A percentile compares a stretch with the other conserved stretches of the same genome.
Conservation (phyloP, 2,113 vertebrate species). For the Dolichallabes microphthalmus region DNA sequence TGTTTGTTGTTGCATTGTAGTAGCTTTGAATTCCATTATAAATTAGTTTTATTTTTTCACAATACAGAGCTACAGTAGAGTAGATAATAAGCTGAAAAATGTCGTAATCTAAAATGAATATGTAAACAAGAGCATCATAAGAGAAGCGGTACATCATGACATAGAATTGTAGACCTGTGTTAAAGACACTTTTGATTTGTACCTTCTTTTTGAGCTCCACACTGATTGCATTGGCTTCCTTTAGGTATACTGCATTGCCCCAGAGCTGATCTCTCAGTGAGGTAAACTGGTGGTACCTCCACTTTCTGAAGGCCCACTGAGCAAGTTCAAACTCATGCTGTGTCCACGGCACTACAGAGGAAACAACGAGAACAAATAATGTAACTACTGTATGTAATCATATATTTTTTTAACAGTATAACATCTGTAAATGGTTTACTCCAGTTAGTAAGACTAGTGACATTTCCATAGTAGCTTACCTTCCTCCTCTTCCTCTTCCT, state of each 20-base stretch:
- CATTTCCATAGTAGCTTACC: constrained; percentile 61
- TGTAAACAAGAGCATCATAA: neutral
- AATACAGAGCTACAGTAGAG: neutral
- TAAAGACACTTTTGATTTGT: constrained; percentile 21
- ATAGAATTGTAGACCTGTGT: neutral
- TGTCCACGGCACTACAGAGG: constrained; percentile 85
- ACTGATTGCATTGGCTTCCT: constrained; percentile 97
- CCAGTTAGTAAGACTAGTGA: neutral
- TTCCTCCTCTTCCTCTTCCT: constrained; percentile 85
- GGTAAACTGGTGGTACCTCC: constrained; percentile 97
- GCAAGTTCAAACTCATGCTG: constrained; percentile 91
- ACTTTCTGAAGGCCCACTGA: constrained; percentile 97
- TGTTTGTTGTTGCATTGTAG: neutral
- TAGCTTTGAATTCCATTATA: neutral
- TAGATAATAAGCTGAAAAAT: neutral
- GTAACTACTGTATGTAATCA: neutral
- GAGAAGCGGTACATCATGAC: neutral
- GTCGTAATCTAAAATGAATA: no score
- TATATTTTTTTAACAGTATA: neutral
- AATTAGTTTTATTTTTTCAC: neutral
- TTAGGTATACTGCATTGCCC: constrained; percentile 95
- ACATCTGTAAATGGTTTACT: constrained; percentile 22
- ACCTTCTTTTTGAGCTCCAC: constrained; percentile 99
- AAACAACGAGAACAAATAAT: neutral
- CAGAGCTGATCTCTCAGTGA: constrained; percentile 93